Conservation (phyloP, 2,797 vertebrate species). For the Acipenser transmontanus region DNA sequence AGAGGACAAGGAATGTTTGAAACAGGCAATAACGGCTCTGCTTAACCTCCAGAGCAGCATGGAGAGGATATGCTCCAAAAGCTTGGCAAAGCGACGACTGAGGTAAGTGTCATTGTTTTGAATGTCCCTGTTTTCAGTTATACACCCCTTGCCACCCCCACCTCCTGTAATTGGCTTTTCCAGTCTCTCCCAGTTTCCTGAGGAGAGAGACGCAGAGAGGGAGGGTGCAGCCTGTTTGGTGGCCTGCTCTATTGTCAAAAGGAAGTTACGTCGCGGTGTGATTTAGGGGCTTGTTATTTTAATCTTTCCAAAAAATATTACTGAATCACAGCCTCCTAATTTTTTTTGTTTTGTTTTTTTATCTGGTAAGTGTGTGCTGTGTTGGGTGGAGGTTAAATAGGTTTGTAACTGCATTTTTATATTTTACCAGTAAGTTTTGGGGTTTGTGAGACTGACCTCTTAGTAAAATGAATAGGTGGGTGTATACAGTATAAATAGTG, state of each 20-base stretch:
- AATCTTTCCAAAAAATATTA: neutral
- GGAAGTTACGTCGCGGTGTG: conserved; percentile 45
- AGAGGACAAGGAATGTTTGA: conserved; percentile 93
- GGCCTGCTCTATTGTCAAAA: conserved; percentile 22
- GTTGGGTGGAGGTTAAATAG: too few relatives aligned
- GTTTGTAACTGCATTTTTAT: too few relatives aligned
- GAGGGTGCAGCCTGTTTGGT: neutral
- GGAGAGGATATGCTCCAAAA: conserved; percentile 93
- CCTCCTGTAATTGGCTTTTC: neutral
- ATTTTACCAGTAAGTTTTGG: too few relatives aligned
- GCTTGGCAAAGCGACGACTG: conserved; percentile 85
- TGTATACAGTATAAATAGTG: too few relatives aligned
- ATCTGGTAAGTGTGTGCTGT: too few relatives aligned
- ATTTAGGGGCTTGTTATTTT: conserved; percentile 38
- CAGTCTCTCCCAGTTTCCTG: neutral
- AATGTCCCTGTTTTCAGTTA: neutral
- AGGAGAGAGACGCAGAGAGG: too few relatives aligned
- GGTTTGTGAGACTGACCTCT: too few relatives aligned
- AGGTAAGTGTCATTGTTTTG: conserved; percentile 58
- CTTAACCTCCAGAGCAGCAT: conserved; percentile 95
- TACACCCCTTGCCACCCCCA: neutral
- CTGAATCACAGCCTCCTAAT: neutral
- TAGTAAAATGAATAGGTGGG: too few relatives aligned
- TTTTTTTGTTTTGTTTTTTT: too few relatives aligned
- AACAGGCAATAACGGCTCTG: conserved; percentile 92